These are phyloP conservation scores for Nothoprocta pentlandii DNA, from an alignment of 2,113 vertebrate species.

Conservation along the genomic window DNA sequence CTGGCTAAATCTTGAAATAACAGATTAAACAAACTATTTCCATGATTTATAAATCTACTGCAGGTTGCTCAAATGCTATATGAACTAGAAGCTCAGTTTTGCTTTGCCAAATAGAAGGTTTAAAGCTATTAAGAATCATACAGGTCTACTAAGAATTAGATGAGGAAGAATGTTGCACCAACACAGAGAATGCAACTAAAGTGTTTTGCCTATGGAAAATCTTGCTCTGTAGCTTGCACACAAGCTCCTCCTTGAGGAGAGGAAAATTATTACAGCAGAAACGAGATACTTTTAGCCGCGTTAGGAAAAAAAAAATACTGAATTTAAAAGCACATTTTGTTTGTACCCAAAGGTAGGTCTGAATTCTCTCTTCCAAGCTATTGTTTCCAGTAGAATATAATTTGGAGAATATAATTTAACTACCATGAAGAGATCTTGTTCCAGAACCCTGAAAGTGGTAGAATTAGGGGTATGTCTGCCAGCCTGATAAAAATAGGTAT, in stretches of 20 bases:
- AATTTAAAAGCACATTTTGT: background rate
- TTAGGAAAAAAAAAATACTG: background rate
- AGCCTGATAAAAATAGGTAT: slow-evolving; percentile 13
- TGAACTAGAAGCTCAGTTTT: background rate
- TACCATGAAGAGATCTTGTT: background rate
- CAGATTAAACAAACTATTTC: background rate
- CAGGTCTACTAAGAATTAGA: background rate
- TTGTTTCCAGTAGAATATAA: background rate
- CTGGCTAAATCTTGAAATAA: background rate
- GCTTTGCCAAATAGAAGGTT: background rate
- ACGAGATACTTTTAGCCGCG: background rate
- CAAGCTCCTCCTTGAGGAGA: slow-evolving; percentile 73
- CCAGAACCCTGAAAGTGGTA: background rate
- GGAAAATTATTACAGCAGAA: slow-evolving; percentile 26
- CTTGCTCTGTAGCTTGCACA: slow-evolving; percentile 6
- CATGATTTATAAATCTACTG: background rate
- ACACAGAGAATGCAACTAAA: background rate
- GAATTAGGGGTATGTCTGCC: background rate
- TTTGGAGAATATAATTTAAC: background rate
- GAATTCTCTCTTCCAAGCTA: background rate
- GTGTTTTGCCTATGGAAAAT: background rate
- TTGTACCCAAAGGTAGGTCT: background rate
- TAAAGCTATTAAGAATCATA: background rate
- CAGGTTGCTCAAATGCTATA: background rate
- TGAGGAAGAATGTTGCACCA: background rate